Evolutionary conservation across 2,888 invertebrate species (phyloP).

Genomic region (Drosophila vallismaia): DNA sequence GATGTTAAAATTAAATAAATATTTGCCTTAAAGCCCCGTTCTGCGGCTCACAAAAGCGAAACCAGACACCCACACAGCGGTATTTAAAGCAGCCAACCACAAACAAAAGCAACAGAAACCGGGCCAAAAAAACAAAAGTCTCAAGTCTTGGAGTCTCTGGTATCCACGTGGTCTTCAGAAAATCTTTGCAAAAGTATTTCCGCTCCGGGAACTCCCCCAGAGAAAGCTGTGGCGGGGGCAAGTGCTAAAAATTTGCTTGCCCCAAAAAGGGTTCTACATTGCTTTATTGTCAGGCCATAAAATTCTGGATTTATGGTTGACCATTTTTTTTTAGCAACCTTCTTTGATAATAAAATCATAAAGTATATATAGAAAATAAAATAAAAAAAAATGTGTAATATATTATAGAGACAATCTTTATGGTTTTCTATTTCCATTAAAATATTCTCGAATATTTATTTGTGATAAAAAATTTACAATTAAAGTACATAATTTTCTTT

Average conservation of each 20-base stretch:
- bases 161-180: conserved; percentile 4
- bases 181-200: conserved; percentile 39
- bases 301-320: conserved; percentile 13
- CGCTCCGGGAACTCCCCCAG: conserved; percentile 9
- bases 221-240: not conserved
- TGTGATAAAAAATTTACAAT: not conserved
- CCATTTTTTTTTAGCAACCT: not conserved
- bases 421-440: not conserved
- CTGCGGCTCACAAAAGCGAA: conserved; percentile 10
- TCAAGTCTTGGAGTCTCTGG: conserved; percentile 7
- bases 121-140: conserved; percentile 34
- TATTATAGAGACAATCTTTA: not conserved
- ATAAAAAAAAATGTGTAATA: not conserved
- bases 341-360: not conserved
- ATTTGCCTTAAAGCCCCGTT: conserved; percentile 66
- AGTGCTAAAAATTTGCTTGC: not conserved
- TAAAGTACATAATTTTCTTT: not conserved
- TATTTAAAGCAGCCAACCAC: conserved; percentile 43
- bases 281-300: conserved; percentile 12
- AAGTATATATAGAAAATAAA: not conserved
- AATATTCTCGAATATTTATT: not conserved
- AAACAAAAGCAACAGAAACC: conserved; percentile 17
- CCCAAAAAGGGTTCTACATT: conserved; percentile 20
- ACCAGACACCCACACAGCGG: conserved; percentile 42
- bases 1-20: conserved; percentile 76